Evolutionary conservation across 2,888 invertebrate species (phyloP), one percentile per base, ranked within the genome.

Genomic region (Platycnemis pennipes): DNA sequence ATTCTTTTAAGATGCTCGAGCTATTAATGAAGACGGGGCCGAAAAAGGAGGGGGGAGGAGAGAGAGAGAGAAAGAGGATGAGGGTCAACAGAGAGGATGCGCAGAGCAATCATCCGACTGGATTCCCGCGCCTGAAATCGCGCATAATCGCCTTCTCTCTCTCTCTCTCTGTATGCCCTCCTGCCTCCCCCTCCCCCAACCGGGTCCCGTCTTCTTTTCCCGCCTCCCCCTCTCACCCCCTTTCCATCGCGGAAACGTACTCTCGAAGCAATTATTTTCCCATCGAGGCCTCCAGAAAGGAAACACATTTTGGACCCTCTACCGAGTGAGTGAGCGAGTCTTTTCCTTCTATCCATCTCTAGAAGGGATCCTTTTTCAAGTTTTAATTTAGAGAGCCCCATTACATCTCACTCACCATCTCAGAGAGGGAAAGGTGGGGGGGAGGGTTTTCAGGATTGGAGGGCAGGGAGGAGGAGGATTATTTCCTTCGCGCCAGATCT

Each of bases 201-300:
- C 49, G 49, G 49, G n/a, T 49, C 49, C 49, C 3, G 11, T 49
- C 19, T 49, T 49, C 49, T 19, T n/a, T 19, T 16, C 49, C 49
- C 49, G 19, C 49, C 49, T 16, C 31, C 13, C 31, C 37, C 77
- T 8, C 1, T 11, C 77, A 3, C 16, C 77, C 26, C 37, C 31
- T n/a, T 7, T 13, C 69, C 77, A 37, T 77, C 77, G 77, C 77
- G 77, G 77, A 77, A 77, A 37, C 77, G 77, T 77, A 77, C 77
- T 91, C 91, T 91, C 44, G 63, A 91, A 91, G 91, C 91, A 91
- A 91, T 91, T 91, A 91, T 91, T 91, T 91, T 63, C 91, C 91
- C 91, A 91, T 91, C 63, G 91, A 77, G 77, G 91, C 22, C 91
- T 63, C 69, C 63, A 44, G 63, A 63, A 91, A 91, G 77, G 91